These are phyloP conservation scores for Azorinus chamasolen DNA, from an alignment of 2,888 invertebrate species.

Conservation along the genomic window DNA sequence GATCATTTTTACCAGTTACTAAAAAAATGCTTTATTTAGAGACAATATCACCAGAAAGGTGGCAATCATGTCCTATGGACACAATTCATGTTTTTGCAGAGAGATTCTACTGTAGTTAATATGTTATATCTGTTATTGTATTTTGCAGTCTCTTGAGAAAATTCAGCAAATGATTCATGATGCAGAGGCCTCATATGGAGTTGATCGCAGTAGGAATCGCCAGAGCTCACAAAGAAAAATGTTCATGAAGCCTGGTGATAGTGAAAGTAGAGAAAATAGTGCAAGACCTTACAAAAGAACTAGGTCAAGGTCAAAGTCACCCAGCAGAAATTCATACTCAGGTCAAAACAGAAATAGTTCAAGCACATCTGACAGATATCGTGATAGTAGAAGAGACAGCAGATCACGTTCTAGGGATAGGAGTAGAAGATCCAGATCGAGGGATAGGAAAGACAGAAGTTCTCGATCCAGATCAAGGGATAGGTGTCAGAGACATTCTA, in stretches of 20 bases:
- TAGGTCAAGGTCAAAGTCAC: conserved; percentile 22
- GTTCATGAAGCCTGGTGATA: conserved; percentile 68
- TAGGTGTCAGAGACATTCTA: conserved; percentile 37
- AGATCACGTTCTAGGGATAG: conserved; percentile 16
- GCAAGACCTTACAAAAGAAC: neutral
- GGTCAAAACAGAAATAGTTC: conserved; percentile 5
- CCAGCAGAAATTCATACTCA: conserved; percentile 6
- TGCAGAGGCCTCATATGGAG: conserved; percentile 86
- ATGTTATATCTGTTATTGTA: too few species aligned
- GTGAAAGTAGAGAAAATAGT: conserved; percentile 23
- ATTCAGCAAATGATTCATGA: conserved; percentile 87
- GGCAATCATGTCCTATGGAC: too few species aligned
- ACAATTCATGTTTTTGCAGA: too few species aligned
- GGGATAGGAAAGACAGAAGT: conserved; percentile 5
- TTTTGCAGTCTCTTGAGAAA: conserved; percentile 88
- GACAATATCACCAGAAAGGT: too few species aligned
- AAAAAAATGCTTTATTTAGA: too few species aligned
- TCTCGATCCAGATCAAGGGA: conserved; percentile 24
- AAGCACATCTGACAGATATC: neutral
- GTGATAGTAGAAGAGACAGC: conserved; percentile 3
- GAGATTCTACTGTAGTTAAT: too few species aligned
- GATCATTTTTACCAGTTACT: too few species aligned
- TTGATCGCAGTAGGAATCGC: conserved; percentile 26
- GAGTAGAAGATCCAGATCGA: conserved; percentile 15
- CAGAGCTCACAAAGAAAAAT: conserved; percentile 42